These are phyloP conservation scores for Phymatocera aterrima DNA, from an alignment of 2,888 invertebrate species.

Conservation along the genomic window DNA sequence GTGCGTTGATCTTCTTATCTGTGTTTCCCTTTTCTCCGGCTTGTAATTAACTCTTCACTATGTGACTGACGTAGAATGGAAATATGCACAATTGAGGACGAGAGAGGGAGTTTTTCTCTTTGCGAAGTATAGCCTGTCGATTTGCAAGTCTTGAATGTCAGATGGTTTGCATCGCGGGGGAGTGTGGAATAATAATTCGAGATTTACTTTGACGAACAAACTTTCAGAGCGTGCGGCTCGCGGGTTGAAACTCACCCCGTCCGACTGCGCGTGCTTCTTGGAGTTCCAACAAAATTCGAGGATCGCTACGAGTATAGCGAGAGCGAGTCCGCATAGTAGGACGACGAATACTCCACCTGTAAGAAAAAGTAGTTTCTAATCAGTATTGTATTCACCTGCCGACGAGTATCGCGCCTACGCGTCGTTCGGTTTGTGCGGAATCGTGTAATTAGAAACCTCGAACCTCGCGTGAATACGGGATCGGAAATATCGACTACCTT, in stretches of 20 bases:
- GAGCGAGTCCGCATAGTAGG: constrained; percentile 91
- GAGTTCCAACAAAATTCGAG: constrained; percentile 97
- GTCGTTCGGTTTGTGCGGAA: neutral
- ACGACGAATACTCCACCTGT: constrained; percentile 97
- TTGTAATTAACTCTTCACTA: too few relatives aligned
- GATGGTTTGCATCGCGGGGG: neutral
- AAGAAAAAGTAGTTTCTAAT: constrained; percentile 60
- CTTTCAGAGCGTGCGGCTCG: too few relatives aligned
- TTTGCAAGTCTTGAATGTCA: neutral
- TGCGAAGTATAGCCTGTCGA: neutral
- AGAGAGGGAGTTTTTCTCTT: too few relatives aligned
- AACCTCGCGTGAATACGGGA: neutral
- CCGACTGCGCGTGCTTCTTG: constrained; percentile 90
- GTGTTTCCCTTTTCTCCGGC: too few relatives aligned
- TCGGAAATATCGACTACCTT: neutral
- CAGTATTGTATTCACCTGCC: too few relatives aligned
- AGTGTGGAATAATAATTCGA: neutral
- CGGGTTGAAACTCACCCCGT: constrained; percentile 79
- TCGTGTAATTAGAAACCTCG: too few relatives aligned
- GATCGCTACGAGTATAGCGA: constrained; percentile 94
- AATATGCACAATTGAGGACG: too few relatives aligned
- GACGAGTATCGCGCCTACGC: too few relatives aligned
- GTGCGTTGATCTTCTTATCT: too few relatives aligned
- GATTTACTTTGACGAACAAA: constrained; percentile 1
- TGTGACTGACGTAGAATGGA: too few relatives aligned